Conservation (phyloP, 1,140 invertebrate species). For the Drosophila pectinifera region DNA sequence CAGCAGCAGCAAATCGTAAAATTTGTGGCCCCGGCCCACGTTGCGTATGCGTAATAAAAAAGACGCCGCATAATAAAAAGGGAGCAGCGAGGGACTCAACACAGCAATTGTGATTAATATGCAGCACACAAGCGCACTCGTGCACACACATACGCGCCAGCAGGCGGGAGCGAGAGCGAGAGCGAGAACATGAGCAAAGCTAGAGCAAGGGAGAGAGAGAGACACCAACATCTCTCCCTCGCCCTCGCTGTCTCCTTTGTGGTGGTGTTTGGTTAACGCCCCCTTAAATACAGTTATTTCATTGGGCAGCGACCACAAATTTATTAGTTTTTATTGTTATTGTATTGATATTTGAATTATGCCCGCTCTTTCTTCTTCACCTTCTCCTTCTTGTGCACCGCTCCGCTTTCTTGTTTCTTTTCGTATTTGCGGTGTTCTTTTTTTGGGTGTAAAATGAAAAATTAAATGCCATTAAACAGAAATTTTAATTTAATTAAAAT, state of each 20-base stretch:
- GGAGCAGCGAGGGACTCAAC: slow-evolving; percentile 26
- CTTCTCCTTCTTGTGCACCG: slow-evolving; percentile 1
- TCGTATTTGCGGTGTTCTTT: not conserved
- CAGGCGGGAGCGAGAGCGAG: slow-evolving; percentile 8
- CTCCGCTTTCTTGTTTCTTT: not conserved
- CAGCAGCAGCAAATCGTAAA: slow-evolving; percentile 59
- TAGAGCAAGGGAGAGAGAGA: slow-evolving; percentile 1
- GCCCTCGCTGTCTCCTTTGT: slow-evolving; percentile 45
- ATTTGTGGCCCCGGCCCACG: slow-evolving; percentile 43
- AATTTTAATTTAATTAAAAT: slow-evolving; percentile 54
- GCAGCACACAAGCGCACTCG: slow-evolving; percentile 25
- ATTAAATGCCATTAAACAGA: slow-evolving; percentile 50
- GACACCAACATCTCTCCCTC: slow-evolving; percentile 7
- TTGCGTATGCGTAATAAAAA: slow-evolving; percentile 73
- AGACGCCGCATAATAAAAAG: slow-evolving; percentile 54
- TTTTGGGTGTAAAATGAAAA: slow-evolving; percentile 24
- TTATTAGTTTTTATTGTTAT: slow-evolving; percentile 82
- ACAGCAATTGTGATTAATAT: slow-evolving; percentile 55
- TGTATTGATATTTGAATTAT: slow-evolving; percentile 79
- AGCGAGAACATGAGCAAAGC: not conserved
- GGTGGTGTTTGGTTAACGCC: slow-evolving; percentile 84
- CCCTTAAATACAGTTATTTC: slow-evolving; percentile 85
- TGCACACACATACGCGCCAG: not conserved
- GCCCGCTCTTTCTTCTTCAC: slow-evolving; percentile 15
- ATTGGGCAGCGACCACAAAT: slow-evolving; percentile 84